Percentiles rank a stretch among this genome's conserved stretches.
Evolutionary conservation across 2,797 vertebrate species (phyloP).

Genomic region (Pseudopleuronectes americanus): DNA sequence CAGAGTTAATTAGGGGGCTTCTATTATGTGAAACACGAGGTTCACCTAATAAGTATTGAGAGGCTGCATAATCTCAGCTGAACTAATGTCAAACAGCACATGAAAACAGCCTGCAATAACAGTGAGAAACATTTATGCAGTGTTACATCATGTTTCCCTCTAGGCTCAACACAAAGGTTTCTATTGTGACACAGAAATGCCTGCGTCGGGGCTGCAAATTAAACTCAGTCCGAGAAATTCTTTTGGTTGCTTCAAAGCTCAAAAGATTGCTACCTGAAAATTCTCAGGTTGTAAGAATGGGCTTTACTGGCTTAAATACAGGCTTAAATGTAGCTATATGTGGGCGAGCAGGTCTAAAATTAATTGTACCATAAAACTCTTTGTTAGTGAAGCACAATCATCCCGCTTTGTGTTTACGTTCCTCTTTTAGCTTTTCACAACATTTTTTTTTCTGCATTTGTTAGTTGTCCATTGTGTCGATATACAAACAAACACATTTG

Average conservation of each 20-base stretch:
- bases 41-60: slow-evolving; percentile 36
- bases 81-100: slow-evolving; percentile 42
- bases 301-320: slow-evolving; percentile 12
- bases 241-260: slow-evolving; percentile 39
- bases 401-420: not conserved
- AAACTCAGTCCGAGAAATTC: slow-evolving; percentile 40
- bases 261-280: slow-evolving; percentile 19
- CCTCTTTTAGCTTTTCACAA: too few relatives aligned
- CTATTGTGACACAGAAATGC: slow-evolving; percentile 18
- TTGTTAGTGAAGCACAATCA: not conserved
- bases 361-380: not conserved
- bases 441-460: too few relatives aligned
- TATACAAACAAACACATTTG: too few relatives aligned
- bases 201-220: slow-evolving; percentile 44
- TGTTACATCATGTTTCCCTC: slow-evolving; percentile 61
- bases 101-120: slow-evolving; percentile 53
- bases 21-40: slow-evolving; percentile 31
- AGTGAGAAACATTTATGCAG: slow-evolving; percentile 46
- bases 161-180: slow-evolving; percentile 32
- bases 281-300: slow-evolving; percentile 10
- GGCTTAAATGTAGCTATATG: not conserved
- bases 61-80: slow-evolving; percentile 34
- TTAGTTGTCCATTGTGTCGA: too few relatives aligned
- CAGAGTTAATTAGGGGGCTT: slow-evolving; percentile 50
- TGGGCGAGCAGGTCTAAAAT: slow-evolving; percentile 1